These are phyloP conservation scores for Amblyornis subalaris DNA, from an alignment of 2,113 vertebrate genomes.

Conservation along the genomic window DNA sequence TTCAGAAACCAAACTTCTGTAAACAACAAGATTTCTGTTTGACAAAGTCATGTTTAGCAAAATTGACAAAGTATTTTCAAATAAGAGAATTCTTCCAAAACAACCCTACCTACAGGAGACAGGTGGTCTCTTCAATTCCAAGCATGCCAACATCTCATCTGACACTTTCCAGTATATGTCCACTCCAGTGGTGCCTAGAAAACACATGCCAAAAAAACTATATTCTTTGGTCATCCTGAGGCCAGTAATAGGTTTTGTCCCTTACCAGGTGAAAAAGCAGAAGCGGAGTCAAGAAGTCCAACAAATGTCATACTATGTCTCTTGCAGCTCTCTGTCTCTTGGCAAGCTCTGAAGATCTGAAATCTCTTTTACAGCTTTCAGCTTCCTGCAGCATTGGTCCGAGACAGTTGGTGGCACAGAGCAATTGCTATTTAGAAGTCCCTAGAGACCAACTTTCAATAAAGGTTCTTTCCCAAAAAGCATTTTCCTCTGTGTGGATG, in stretches of 20 bases:
- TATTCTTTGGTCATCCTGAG: not conserved
- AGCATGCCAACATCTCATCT: not conserved
- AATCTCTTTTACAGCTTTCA: not conserved
- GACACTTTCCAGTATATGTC: not conserved
- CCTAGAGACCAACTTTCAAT: not conserved
- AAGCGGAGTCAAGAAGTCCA: not conserved
- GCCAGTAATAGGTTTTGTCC: not conserved
- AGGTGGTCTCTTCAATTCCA: not conserved
- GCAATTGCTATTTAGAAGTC: not conserved
- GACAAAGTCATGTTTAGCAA: not conserved
- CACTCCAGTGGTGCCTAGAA: not conserved
- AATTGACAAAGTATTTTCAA: not conserved
- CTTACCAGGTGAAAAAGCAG: not conserved
- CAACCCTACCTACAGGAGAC: not conserved
- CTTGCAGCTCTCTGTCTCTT: not conserved
- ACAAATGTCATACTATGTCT: not conserved
- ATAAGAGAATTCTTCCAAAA: not conserved
- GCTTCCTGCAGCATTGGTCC: not conserved
- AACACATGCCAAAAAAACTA: not conserved
- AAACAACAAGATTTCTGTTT: not conserved
- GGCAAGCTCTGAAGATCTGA: not conserved
- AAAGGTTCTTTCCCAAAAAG: not conserved
- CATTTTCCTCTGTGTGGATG: not conserved
- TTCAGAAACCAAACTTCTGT: no score
- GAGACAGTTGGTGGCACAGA: not conserved